A percentile compares a stretch with the other conserved stretches of the same genome.
Evolutionary conservation across 2,888 invertebrate species (phyloP).

Genomic region (Ophioninae sp.): DNA sequence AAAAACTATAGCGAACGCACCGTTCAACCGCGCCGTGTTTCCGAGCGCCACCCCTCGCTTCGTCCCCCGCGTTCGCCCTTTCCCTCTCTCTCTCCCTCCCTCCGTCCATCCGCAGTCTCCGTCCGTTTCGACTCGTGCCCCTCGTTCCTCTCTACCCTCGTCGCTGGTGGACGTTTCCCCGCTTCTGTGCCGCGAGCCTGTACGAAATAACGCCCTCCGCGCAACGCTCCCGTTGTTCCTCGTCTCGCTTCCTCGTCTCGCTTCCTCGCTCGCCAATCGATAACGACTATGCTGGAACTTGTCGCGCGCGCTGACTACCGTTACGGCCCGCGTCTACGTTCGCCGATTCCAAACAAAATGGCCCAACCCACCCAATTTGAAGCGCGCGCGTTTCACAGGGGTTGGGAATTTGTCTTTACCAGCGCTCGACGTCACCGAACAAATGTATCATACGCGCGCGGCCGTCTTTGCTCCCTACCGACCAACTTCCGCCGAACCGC

Average conservation of each 20-base stretch:
- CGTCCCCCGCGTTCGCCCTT: slow-evolving; percentile 12
- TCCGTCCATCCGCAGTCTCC: background rate
- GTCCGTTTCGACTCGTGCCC: slow-evolving; percentile 52
- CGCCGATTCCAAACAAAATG: slow-evolving; percentile 1
- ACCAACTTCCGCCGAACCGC: slow-evolving; percentile 5
- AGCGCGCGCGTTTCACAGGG: background rate
- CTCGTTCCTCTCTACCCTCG: slow-evolving; percentile 41
- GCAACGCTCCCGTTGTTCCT: slow-evolving; percentile 44
- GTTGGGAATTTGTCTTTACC: slow-evolving; percentile 3
- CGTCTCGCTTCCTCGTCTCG: slow-evolving; percentile 41
- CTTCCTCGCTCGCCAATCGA: slow-evolving; percentile 73
- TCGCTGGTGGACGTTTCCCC: slow-evolving; percentile 48
- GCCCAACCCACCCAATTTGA: background rate
- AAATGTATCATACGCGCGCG: slow-evolving; percentile 25
- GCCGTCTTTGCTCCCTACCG: background rate
- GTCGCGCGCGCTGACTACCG: slow-evolving; percentile 63
- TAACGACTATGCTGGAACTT: slow-evolving; percentile 71
- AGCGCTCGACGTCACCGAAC: background rate
- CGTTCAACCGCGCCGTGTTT: slow-evolving; percentile 50
- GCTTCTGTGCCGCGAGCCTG: slow-evolving; percentile 20
- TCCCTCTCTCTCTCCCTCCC: slow-evolving; percentile 33
- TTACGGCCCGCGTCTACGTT: background rate
- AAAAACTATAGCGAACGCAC: slow-evolving; percentile 55
- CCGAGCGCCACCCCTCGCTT: slow-evolving; percentile 7
- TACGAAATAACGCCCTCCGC: slow-evolving; percentile 2